Base-by-base conservation (phyloP, 2,113 vertebrate genomes). In the Nannobrachium achirus region DNA sequence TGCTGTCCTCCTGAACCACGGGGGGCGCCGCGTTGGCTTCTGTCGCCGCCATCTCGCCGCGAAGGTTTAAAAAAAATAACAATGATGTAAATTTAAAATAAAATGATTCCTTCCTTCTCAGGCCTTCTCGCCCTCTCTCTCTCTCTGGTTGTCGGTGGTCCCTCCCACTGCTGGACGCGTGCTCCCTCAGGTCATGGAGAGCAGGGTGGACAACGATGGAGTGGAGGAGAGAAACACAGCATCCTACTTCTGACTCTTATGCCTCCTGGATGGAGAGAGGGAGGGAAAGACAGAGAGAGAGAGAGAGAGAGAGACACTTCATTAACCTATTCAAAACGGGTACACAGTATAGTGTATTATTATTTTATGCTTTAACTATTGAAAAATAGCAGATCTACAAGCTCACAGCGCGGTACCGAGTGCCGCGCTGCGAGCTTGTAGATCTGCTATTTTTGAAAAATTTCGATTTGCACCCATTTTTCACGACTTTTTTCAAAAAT, bases 31-130 rank as follows among this genome's bases (percentile, higher is more conserved):
- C 76, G 19, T 67, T 88, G 59, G 89, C 80, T 74, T 93, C 92
- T 41, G 90, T 91, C 48, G 89, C 92, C 16, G 92, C 92, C 93
- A 94, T 93, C 76, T 85, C 15, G 51, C 66, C 15, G 51, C 66
- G 69, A 80, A 83, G 39, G 48, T 46, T 63, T 79, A 79, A 81
- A 66, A 82, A 66, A 9, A 67, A 77, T 33, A 73, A 79, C 58
- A 69, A 76, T n/a, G n/a, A n/a, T n/a, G n/a, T 1, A 33, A 33
- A 33, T 69, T 79, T 44, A 57, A 78, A 60, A 9, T 7, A 70
- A 63, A 76, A 72, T 50, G 63, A 44, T 73, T 59, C 75, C 46
- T 76, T 71, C 68, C 65, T 20, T 83, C 72, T 73, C 76, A 71
- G 78, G 69, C 80, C 81, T 84, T 75, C 82, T 75, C 48, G 70